Conservation (phyloP, 2,113 vertebrate genomes). For the Entomyzon cyanotis region DNA sequence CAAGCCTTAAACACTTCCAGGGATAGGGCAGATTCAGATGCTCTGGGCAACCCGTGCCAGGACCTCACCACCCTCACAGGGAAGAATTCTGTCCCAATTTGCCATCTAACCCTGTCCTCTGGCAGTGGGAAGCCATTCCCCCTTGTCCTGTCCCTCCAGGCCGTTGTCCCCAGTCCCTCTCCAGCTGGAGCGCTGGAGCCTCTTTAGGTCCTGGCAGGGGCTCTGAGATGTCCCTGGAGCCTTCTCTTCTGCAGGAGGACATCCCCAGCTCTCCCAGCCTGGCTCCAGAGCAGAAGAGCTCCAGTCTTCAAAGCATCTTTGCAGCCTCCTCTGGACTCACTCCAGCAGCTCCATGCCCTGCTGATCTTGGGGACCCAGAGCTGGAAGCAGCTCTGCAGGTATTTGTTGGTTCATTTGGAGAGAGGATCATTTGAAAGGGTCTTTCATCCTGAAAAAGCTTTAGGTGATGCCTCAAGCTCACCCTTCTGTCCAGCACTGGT, state of each 20-base stretch:
- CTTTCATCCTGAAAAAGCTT: not conserved
- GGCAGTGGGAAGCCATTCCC: not conserved
- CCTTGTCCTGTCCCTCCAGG: not conserved
- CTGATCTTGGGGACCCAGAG: not conserved
- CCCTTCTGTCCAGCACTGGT: not conserved
- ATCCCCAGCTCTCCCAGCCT: not conserved
- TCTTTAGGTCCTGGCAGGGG: not conserved
- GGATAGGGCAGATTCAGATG: not conserved
- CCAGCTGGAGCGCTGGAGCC: not conserved
- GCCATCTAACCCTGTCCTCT: not conserved
- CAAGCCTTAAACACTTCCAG: rapidly evolving
- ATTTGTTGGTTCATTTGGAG: not conserved
- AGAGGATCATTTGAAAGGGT: not conserved
- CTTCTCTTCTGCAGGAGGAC: not conserved
- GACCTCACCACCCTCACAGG: rapidly evolving
- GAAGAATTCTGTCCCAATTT: not conserved
- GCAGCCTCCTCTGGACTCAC: not conserved
- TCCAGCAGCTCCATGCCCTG: not conserved
- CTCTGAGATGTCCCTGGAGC: not conserved
- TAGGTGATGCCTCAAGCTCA: too few species aligned
- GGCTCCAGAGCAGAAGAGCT: not conserved
- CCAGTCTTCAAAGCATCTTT: rapidly evolving
- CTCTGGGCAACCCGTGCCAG: not conserved
- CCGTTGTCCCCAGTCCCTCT: not conserved
- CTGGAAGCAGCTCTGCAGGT: not conserved